A percentile compares a stretch with the other conserved stretches of the same genome.
These are phyloP conservation scores for Tenthredo amoena DNA, from an alignment of 2,888 invertebrate genomes.

Conservation along the genomic window DNA sequence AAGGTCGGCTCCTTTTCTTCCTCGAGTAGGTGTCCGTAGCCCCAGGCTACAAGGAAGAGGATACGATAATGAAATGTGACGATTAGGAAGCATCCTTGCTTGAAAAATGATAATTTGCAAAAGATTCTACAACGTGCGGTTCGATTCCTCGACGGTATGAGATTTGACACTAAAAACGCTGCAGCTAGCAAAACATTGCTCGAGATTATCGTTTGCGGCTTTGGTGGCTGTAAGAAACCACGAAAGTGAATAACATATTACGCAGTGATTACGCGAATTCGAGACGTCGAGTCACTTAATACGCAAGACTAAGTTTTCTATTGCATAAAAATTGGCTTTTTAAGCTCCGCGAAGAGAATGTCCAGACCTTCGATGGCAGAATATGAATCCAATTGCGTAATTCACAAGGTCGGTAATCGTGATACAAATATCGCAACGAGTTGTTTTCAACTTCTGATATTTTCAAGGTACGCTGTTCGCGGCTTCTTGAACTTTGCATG, in stretches of 20 bases:
- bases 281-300: constrained; percentile 32
- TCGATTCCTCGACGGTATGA: not conserved
- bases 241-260: not conserved
- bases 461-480: not conserved
- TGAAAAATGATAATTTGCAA: not conserved
- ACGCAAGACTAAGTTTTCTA: not conserved
- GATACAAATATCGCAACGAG: not conserved
- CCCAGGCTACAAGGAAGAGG: constrained; percentile 64
- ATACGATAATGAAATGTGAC: not conserved
- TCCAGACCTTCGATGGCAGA: constrained; percentile 5
- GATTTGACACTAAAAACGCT: not conserved
- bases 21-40: constrained; percentile 72
- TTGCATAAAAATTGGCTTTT: constrained; percentile 30
- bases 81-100: not conserved
- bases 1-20: constrained; percentile 74
- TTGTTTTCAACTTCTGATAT: constrained; percentile 23
- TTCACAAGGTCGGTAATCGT: constrained; percentile 19
- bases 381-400: constrained; percentile 12
- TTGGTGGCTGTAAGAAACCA: constrained; percentile 19
- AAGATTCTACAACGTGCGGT: not conserved
- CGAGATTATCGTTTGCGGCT: not conserved
- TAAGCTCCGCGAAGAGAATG: constrained; percentile 1
- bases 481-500: not conserved
- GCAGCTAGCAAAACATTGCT: not conserved
- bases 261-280: constrained; percentile 30